Conservation (phyloP, 2,888 invertebrate species). For the Eupithecia pulchellata region DNA sequence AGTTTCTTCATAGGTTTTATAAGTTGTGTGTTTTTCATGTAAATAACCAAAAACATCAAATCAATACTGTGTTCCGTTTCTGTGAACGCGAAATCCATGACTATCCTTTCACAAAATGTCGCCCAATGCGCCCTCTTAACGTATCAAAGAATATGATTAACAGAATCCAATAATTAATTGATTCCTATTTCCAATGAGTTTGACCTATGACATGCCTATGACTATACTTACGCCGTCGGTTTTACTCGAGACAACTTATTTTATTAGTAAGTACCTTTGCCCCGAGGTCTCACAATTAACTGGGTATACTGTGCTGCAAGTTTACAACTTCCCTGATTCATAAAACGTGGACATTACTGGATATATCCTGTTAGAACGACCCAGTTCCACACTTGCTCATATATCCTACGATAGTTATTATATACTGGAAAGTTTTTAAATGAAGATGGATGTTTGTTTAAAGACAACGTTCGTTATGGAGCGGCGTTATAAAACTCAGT, state of each 20-base stretch:
- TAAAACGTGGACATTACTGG: constrained; percentile 1
- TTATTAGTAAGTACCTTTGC: not conserved
- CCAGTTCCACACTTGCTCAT: not conserved
- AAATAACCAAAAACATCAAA: too few relatives aligned
- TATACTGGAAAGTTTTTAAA: not conserved
- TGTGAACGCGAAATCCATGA: too few relatives aligned
- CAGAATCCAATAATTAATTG: not conserved
- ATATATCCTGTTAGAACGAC: not conserved
- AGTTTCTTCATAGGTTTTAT: too few relatives aligned
- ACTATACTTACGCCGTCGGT: not conserved
- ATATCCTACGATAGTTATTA: not conserved
- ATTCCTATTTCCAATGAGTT: constrained; percentile 4
- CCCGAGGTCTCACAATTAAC: not conserved
- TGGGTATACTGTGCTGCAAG: not conserved
- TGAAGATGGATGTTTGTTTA: not conserved
- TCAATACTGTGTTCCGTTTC: too few relatives aligned
- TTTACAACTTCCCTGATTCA: constrained; percentile 5
- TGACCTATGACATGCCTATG: not conserved
- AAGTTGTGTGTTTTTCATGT: too few relatives aligned
- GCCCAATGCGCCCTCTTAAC: too few relatives aligned
- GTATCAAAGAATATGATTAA: not conserved
- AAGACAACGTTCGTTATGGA: too few relatives aligned
- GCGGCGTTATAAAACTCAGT: too few relatives aligned
- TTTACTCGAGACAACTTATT: not conserved
- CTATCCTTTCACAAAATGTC: too few relatives aligned